Evolutionary conservation across 2,888 invertebrate species (phyloP).

Genomic region (Eledona agricola): DNA sequence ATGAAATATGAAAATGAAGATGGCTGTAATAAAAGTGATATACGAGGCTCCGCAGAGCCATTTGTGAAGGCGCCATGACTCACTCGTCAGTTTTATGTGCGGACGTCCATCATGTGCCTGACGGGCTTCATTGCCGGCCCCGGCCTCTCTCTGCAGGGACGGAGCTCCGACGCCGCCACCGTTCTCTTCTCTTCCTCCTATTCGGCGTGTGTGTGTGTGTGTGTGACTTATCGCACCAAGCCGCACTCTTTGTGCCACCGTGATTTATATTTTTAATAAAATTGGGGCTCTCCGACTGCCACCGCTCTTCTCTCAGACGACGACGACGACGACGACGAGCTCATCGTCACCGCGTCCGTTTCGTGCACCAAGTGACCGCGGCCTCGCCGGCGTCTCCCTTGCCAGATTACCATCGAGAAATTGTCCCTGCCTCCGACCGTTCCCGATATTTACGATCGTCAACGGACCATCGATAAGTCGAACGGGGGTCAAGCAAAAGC

Average conservation of each 20-base stretch:
- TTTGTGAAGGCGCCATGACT: slow-evolving; percentile 73
- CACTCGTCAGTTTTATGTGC: slow-evolving; percentile 79
- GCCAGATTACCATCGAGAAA: slow-evolving; percentile 30
- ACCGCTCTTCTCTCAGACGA: slow-evolving; percentile 26
- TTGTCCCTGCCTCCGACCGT: slow-evolving; percentile 29
- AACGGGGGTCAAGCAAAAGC: slow-evolving; percentile 23
- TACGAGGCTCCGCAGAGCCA: slow-evolving; percentile 80
- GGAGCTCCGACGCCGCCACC: slow-evolving; percentile 37
- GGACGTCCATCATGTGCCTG: slow-evolving; percentile 76
- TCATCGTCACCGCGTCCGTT: too few species aligned
- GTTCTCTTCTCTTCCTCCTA: slow-evolving; percentile 27
- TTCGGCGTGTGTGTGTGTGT: slow-evolving; percentile 36
- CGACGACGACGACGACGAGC: too few species aligned
- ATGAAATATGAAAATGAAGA: slow-evolving; percentile 70
- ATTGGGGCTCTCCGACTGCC: slow-evolving; percentile 36
- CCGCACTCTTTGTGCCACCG: slow-evolving; percentile 69
- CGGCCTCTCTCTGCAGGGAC: slow-evolving; percentile 47
- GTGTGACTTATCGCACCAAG: slow-evolving; percentile 54
- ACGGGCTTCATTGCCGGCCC: slow-evolving; percentile 69
- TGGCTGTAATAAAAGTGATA: slow-evolving; percentile 82
- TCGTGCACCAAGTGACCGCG: too few species aligned
- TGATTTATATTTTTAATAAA: slow-evolving; percentile 66
- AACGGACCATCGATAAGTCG: slow-evolving; percentile 30
- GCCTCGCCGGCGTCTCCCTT: slow-evolving; percentile 25
- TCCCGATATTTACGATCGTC: slow-evolving; percentile 29